Evolutionary conservation across 2,797 vertebrate genomes (phyloP), one percentile per base, ranked within the genome.

Genomic region (Hirundo rustica): DNA sequence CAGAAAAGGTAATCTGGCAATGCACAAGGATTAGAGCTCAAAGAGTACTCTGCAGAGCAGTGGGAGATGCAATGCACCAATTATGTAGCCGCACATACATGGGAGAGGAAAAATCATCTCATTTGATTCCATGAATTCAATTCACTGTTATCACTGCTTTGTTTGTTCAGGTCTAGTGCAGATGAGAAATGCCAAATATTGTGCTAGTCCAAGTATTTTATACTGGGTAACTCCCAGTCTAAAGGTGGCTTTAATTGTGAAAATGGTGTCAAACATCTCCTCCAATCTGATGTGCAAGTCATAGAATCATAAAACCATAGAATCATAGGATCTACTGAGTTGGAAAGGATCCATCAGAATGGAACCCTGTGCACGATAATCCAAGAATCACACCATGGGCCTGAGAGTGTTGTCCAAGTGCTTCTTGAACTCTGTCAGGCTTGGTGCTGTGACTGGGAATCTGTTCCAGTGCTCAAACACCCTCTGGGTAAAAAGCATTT

Each of bases 281-380:
- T 47, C 7, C 32, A 48, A 4, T 25, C 19, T 18, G 5, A 71
- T 19, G n/a, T 34, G 11, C 2, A 84, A 55, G 5, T 47, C 21
- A 64, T 1, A 22, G 32, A 61, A 34, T 18, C 14, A 50, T 36
- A 26, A 66, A 66, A 18, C 16, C 4, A 11, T 5, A 67, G 54
- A 74, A 47, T 11, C 16, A 25, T 4, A 25, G 13, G 38, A 50
- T 29, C 30, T 64, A 13, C 8, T 50, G 23, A 17, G 2, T 29
- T 57, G 27, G 32, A 68, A 76, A 7, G 27, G 23, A 21, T 36
- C 10, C 42, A 25, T 38, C 36, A 70, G 36, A 42, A 25, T 9
- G 19, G 8, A 38, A 10, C 7, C 9, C 34, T 55, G 13, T 0
- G 0, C 18, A 48, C 0, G 1, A 14, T 18, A 54, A 13, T 11